Evolutionary conservation across 2,113 vertebrate genomes (phyloP).

Genomic region (Synodontis membranacea): DNA sequence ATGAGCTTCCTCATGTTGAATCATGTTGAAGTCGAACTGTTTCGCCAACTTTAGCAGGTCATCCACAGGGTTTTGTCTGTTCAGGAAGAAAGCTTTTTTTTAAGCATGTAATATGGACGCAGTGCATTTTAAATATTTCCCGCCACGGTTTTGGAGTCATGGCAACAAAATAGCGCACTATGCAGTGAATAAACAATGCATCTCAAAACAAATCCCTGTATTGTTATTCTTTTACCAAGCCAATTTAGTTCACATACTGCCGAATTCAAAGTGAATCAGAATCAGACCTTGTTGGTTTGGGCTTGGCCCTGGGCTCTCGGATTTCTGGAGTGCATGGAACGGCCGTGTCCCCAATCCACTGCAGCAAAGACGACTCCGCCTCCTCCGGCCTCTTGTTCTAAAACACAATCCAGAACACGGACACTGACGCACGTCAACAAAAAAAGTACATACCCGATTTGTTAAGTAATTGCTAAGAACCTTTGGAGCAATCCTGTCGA

Average conservation of each 20-base stretch:
- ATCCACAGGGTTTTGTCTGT: constrained; percentile 75
- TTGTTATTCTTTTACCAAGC: background rate
- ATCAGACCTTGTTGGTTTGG: constrained; percentile 75
- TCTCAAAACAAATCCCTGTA: background rate
- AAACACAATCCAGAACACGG: constrained; percentile 21
- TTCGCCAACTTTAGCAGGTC: constrained; percentile 88
- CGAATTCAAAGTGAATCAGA: background rate
- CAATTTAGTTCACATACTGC: background rate
- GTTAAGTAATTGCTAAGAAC: constrained; percentile 65
- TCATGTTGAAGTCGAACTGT: constrained; percentile 89
- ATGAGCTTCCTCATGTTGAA: constrained; percentile 68
- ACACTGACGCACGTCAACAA: background rate
- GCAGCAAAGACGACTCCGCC: constrained; percentile 76
- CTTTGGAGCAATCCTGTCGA: constrained; percentile 92
- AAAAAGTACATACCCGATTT: background rate
- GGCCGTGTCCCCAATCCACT: constrained; percentile 90
- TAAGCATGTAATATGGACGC: background rate
- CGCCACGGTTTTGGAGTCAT: background rate
- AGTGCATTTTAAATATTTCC: background rate
- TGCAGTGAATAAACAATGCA: background rate
- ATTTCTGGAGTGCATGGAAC: constrained; percentile 87
- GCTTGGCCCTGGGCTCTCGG: constrained; percentile 71
- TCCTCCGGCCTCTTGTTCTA: constrained; percentile 78
- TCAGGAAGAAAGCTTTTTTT: background rate
- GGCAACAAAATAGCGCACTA: background rate